Conservation (phyloP, 2,797 vertebrate genomes). For the Danionella dracula region DNA sequence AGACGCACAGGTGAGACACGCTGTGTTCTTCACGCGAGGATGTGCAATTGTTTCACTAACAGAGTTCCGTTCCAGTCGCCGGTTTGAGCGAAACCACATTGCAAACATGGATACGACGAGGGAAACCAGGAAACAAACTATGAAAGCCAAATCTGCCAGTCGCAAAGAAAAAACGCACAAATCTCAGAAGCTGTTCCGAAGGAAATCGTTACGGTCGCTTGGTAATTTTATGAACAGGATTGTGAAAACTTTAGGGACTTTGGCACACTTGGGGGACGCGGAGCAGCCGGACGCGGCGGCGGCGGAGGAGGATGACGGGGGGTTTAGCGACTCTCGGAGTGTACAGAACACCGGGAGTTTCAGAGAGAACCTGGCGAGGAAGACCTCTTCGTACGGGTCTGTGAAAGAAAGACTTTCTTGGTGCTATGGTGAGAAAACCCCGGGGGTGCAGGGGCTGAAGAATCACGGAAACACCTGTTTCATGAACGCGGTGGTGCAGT, state of each 20-base stretch:
- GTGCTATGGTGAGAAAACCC: slow-evolving; percentile 70
- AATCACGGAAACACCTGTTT: slow-evolving; percentile 97
- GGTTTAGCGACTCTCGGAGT: slow-evolving; percentile 59
- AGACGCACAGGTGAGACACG: slow-evolving; percentile 63
- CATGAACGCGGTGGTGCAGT: slow-evolving; percentile 96
- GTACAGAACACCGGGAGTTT: slow-evolving; percentile 38
- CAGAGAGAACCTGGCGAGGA: slow-evolving; percentile 52
- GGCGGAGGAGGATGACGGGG: slow-evolving; percentile 77
- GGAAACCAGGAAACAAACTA: slow-evolving; percentile 56
- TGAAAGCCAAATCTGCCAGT: slow-evolving; percentile 58
- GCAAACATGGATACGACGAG: slow-evolving; percentile 63
- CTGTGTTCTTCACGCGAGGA: neutral
- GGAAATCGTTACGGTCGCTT: slow-evolving; percentile 68
- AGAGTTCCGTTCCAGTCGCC: neutral
- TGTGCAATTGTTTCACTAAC: slow-evolving; percentile 40
- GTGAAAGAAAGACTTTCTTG: slow-evolving; percentile 58
- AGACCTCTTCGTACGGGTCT: slow-evolving; percentile 55
- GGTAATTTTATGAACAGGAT: slow-evolving; percentile 75
- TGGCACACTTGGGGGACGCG: slow-evolving; percentile 68
- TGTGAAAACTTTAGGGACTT: slow-evolving; percentile 77
- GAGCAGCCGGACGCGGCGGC: slow-evolving; percentile 49
- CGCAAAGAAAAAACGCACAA: slow-evolving; percentile 65
- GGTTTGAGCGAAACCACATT: slow-evolving; percentile 4
- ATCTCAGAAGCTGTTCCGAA: slow-evolving; percentile 56
- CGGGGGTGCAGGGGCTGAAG: slow-evolving; percentile 84